phyloP scores from a whole-genome alignment of 1,140 invertebrate species.

The Cardiocondyla obscurior region DNA sequence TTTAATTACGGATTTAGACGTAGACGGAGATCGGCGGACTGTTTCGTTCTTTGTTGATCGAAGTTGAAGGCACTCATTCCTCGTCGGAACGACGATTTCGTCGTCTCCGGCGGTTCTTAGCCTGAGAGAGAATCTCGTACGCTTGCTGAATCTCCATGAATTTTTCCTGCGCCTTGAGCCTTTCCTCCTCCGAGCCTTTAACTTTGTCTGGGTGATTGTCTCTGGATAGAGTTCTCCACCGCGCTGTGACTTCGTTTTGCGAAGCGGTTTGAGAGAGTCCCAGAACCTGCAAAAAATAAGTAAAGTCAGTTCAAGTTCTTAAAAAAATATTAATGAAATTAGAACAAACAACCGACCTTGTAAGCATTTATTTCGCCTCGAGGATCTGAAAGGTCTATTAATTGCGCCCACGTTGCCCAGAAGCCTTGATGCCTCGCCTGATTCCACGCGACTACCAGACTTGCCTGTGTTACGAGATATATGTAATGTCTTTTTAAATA shows the following conservation, averaged over 20 bases:
- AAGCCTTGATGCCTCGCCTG: slow-evolving; percentile 92
- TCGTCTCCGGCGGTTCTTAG: slow-evolving; percentile 89
- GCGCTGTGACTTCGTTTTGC: slow-evolving; percentile 93
- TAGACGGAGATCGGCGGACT: not conserved
- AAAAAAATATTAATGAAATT: not conserved
- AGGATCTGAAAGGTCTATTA: slow-evolving; percentile 94
- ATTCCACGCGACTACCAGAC: slow-evolving; percentile 89
- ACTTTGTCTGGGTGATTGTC: slow-evolving; percentile 97
- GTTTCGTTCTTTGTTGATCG: not conserved
- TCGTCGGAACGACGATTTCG: slow-evolving; percentile 87
- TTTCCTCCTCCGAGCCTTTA: slow-evolving; percentile 87
- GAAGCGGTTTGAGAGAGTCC: slow-evolving; percentile 89
- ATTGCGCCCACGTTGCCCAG: slow-evolving; percentile 91
- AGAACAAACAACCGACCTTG: slow-evolving; percentile 85
- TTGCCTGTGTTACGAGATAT: slow-evolving; percentile 74
- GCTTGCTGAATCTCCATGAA: slow-evolving; percentile 98
- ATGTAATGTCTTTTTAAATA: not conserved
- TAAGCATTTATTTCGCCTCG: slow-evolving; percentile 95
- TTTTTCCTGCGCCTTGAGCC: slow-evolving; percentile 89
- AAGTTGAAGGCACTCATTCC: not conserved
- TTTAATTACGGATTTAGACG: slow-evolving; percentile 13
- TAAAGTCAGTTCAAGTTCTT: not conserved
- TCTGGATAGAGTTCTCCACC: slow-evolving; percentile 92
- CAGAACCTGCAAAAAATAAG: slow-evolving; percentile 86
- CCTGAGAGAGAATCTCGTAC: slow-evolving; percentile 94